Evolutionary conservation across 2,888 invertebrate species (phyloP).

Genomic region (Caenorhabditis japonica): DNA sequence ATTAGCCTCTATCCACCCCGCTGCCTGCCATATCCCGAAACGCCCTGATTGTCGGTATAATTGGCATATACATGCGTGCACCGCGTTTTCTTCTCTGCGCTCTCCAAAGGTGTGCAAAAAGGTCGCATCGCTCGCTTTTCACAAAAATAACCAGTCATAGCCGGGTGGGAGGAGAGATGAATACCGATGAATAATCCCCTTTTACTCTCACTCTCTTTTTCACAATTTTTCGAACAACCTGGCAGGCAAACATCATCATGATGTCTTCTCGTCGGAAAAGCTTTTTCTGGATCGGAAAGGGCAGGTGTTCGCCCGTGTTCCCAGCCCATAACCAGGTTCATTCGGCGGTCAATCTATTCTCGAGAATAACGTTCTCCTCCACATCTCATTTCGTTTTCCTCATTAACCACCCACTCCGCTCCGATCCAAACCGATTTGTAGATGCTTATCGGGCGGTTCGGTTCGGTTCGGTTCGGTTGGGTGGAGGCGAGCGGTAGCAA

Average conservation of each 20-base stretch:
- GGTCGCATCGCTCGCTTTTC: too few relatives aligned
- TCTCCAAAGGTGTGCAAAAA: neutral
- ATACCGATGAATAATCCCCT: too few relatives aligned
- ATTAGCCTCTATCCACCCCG: conserved; percentile 21
- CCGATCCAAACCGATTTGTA: conserved; percentile 50
- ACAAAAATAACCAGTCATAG: too few relatives aligned
- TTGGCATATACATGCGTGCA: conserved; percentile 45
- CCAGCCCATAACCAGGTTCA: too few relatives aligned
- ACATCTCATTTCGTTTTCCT: neutral
- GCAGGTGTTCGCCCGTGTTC: conserved; percentile 32
- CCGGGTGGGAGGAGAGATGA: too few relatives aligned
- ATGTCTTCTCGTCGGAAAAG: too few relatives aligned
- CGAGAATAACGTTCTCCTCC: conserved; percentile 5
- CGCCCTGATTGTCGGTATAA: conserved; percentile 48
- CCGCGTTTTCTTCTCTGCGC: conserved; percentile 3
- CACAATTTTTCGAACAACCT: too few relatives aligned
- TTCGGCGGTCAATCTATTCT: neutral
- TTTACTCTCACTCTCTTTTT: too few relatives aligned
- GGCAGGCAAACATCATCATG: too few relatives aligned
- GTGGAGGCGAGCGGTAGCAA: too few relatives aligned
- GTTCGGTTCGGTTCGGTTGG: too few relatives aligned
- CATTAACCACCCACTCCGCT: conserved; percentile 13
- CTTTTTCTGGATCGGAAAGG: neutral
- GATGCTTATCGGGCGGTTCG: conserved; percentile 44
- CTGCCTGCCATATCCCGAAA: conserved; percentile 41